Evolutionary conservation across 2,113 vertebrate species (phyloP), one percentile per base, ranked within the genome.

Genomic region (Anoplopoma fimbria): DNA sequence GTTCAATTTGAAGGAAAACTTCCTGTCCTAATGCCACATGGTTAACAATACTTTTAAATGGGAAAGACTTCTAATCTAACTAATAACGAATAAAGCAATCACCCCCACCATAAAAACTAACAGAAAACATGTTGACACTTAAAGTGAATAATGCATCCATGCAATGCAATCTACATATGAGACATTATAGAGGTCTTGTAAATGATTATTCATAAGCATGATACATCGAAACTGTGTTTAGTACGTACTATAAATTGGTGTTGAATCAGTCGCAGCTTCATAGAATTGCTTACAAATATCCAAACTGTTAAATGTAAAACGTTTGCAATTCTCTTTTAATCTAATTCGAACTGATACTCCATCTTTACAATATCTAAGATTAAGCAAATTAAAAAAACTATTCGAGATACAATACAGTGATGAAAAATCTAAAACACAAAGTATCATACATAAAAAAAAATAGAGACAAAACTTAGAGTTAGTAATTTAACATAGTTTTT

Each of bases 1-100:
- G 58, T 65, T 86, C 10, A 81, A 9, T 79, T 79, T 40, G 10
- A 81, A 36, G 25, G 47, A 72, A 83, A 88, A 81, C 82, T 76
- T 88, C 58, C 33, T 60, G 49, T 63, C 8, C 49, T 57, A 63
- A 62, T 61, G 31, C 61, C 23, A 21, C 53, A 62, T 27, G 19
- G 53, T 75, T 55, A 70, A 31, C 10, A 64, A 21, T 6, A 49
- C 23, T 82, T 77, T 84, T 40, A 86, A 65, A 79, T 61, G 63
- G 49, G 9, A 65, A 33, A 55, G 19, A 42, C 34, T 62, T 76
- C 31, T 60, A 27, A 65, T 58, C 38, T 21, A 33, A 53, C 33
- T 33, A 68, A 61, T 31, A 69, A 63, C 49, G n/a, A n/a, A n/a
- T 31, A 62, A 12, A 47, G 14, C 60, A 75, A 14, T 69, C 21